These are phyloP conservation scores for Adelges cooleyi DNA, from an alignment of 1,140 invertebrate genomes.

Conservation along the genomic window DNA sequence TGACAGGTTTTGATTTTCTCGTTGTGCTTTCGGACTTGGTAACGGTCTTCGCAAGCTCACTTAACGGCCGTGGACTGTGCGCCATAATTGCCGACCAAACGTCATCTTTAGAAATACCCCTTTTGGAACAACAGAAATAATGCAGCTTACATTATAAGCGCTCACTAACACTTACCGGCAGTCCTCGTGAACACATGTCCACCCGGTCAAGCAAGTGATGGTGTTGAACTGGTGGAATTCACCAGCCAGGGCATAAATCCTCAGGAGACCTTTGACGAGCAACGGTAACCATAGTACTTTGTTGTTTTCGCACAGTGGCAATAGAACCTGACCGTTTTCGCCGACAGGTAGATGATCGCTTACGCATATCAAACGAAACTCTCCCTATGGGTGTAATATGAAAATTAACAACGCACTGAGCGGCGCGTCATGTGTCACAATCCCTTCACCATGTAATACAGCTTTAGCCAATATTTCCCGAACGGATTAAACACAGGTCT, in stretches of 20 bases:
- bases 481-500: neutral
- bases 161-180: neutral
- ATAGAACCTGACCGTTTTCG: neutral
- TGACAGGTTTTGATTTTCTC: neutral
- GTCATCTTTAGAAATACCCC: neutral
- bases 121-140: neutral
- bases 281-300: slow-evolving; percentile 1
- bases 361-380: slow-evolving; percentile 12
- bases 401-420: neutral
- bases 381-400: neutral
- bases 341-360: slow-evolving; percentile 4
- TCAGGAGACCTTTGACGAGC: slow-evolving; percentile 8
- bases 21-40: neutral
- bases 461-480: slow-evolving; percentile 18
- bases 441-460: slow-evolving; percentile 12
- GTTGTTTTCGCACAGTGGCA: neutral
- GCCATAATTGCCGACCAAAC: neutral
- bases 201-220: slow-evolving; percentile 5
- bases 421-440: neutral
- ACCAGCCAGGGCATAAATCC: neutral
- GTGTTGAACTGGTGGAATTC: neutral
- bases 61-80: neutral
- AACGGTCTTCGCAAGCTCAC: neutral
- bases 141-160: too few relatives aligned
- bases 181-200: neutral